Evolutionary conservation across 1,140 invertebrate species (phyloP).

Genomic region (Papilio machaon): DNA sequence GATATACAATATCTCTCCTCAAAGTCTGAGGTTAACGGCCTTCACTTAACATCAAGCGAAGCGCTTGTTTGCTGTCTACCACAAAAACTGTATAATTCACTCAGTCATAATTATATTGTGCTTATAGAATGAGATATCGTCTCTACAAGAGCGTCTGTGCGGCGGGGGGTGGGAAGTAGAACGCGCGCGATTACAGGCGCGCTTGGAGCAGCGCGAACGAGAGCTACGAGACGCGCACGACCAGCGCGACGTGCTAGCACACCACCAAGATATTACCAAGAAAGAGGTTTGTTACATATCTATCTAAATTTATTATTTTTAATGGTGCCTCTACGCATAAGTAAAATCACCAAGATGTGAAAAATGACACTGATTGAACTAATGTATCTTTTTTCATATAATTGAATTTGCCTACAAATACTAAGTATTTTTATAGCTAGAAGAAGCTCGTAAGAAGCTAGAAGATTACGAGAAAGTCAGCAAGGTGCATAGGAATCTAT

Average conservation of each 20-base stretch:
- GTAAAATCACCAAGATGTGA: too few relatives aligned
- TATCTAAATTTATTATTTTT: too few relatives aligned
- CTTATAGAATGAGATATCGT: constrained; percentile 85
- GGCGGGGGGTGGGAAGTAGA: constrained; percentile 84
- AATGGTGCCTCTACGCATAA: too few relatives aligned
- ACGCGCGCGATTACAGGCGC: constrained; percentile 85
- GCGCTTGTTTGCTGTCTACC: background rate
- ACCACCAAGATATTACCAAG: constrained; percentile 70
- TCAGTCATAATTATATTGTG: background rate
- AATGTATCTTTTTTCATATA: background rate
- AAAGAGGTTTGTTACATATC: constrained; percentile 63
- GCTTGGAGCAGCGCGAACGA: constrained; percentile 88
- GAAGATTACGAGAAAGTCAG: constrained; percentile 93
- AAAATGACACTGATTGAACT: background rate
- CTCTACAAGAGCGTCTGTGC: constrained; percentile 84
- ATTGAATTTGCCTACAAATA: background rate
- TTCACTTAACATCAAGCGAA: background rate
- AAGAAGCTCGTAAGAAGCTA: constrained; percentile 90
- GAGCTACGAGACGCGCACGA: constrained; percentile 89
- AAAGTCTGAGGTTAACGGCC: background rate
- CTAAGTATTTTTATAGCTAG: constrained; percentile 83
- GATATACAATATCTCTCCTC: background rate
- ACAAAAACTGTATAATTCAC: background rate
- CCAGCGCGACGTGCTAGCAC: constrained; percentile 85
- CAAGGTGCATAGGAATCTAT: constrained; percentile 90